Evolutionary conservation across 2,797 vertebrate genomes (phyloP).

Genomic region (Erithacus rubecula): DNA sequence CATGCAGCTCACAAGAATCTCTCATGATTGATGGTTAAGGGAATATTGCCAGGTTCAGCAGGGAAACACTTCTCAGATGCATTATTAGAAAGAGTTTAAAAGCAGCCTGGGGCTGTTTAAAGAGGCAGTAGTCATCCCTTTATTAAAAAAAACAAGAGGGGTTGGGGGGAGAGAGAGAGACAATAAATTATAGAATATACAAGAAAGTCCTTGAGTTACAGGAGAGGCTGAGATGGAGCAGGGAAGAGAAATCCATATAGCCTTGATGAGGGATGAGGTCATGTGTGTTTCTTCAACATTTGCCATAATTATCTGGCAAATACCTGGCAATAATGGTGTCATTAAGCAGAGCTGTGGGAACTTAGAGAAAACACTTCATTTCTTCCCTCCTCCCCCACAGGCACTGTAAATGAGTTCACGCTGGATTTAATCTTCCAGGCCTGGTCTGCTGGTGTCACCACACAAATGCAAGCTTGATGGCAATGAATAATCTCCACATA

Average conservation of each 20-base stretch:
- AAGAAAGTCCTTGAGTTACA: constrained; percentile 21
- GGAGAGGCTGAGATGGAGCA: neutral
- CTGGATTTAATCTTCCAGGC: constrained; percentile 48
- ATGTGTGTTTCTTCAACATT: constrained; percentile 50
- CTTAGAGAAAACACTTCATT: constrained; percentile 29
- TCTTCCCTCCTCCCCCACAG: constrained; percentile 32
- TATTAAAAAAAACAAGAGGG: neutral
- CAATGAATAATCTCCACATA: constrained; percentile 52
- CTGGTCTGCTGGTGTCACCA: constrained; percentile 41
- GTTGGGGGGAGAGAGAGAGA: neutral
- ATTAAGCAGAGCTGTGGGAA: constrained; percentile 59
- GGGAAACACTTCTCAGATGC: constrained; percentile 33
- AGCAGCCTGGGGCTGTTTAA: constrained; percentile 32
- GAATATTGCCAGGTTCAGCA: constrained; percentile 54
- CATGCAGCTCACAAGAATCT: neutral
- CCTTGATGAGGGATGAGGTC: constrained; percentile 9
- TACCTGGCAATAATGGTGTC: constrained; percentile 46
- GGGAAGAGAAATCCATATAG: neutral
- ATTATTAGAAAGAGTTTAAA: constrained; percentile 53
- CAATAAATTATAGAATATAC: neutral
- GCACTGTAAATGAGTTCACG: constrained; percentile 31
- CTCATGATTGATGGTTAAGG: constrained; percentile 43
- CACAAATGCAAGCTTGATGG: constrained; percentile 39
- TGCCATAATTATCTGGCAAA: constrained; percentile 50
- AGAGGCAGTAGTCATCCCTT: neutral